Evolutionary conservation across 2,888 invertebrate genomes (phyloP), one percentile per base, ranked within the genome.

Genomic region (Drosophila melanocephala): DNA sequence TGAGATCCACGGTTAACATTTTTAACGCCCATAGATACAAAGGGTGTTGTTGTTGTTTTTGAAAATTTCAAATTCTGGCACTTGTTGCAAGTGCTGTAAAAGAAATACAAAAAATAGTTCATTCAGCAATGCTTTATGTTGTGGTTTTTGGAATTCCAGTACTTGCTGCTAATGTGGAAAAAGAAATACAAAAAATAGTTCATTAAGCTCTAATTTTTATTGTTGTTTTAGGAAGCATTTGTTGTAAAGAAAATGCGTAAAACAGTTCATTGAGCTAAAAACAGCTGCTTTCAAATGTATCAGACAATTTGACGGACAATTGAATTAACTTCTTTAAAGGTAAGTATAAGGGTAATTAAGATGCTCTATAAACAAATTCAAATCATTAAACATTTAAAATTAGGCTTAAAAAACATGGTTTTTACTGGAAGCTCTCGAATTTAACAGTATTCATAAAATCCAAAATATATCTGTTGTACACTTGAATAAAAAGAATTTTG

Each of bases 81-180:
- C 39, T 56, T 55, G 22, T 19, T 47, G n/a, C 2, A 28, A 26
- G 69, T 69, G 68, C 16, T 68, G 47, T 47, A 22, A 53, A 59
- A 47, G 52, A 19, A 16, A 12, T 14, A 12, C 5, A 44, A 0
- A 32, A 50, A 50, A 37, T 6, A 16, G 16, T n/a, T n/a, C 2
- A n/a, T 33, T 3, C 9, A n/a, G 2, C 12, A 37, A 32, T 47
- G 7, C 1, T 47, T 22, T 22, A 7, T 22, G 2, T 47, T 12
- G 12, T 16, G 14, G 47, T 22, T 47, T 47, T 47, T 22, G 3
- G 14, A 47, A 47, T 16, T 16, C 16, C 0, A 22, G 14, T 22
- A 14, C 22, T 47, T 16, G 7, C 4, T 16, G 26, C 47, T 26
- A 7, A 26, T 16, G 1, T 9, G 16, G 26, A 1, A 26, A 47